These are phyloP conservation scores for Tetranychus urticae DNA, from an alignment of 1,140 invertebrate genomes.

Conservation along the genomic window DNA sequence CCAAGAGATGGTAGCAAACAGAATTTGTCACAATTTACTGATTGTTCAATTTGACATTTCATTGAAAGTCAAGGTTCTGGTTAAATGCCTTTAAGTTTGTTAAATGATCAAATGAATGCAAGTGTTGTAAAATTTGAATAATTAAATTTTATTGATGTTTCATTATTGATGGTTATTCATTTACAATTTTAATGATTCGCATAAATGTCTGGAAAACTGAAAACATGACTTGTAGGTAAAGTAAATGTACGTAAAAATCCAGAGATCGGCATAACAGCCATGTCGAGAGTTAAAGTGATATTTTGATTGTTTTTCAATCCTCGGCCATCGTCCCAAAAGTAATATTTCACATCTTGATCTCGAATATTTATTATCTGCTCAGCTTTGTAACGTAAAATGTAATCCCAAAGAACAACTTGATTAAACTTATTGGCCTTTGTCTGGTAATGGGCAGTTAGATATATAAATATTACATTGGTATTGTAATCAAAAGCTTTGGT, in stretches of 20 bases:
- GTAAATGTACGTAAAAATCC: conserved; percentile 66
- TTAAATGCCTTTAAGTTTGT: no score
- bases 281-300: conserved; percentile 68
- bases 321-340: conserved; percentile 98
- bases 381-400: conserved; percentile 81
- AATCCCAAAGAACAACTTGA: conserved; percentile 92
- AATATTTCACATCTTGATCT: conserved; percentile 92
- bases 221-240: conserved; percentile 53
- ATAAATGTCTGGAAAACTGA: conserved; percentile 56
- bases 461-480: conserved; percentile 92
- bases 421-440: conserved; percentile 60
- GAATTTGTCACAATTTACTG: no score
- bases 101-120: no score
- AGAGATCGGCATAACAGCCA: conserved; percentile 97
- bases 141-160: no score
- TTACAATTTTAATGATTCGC: no score
- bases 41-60: no score
- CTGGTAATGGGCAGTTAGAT: conserved; percentile 83
- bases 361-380: conserved; percentile 71
- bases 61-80: no score
- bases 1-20: no score
- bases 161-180: no score
- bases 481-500: conserved; percentile 94
- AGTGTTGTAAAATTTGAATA: no score
- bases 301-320: conserved; percentile 78